A percentile compares a stretch with the other conserved stretches of the same genome.
These are phyloP conservation scores for Zelostemma sp. DNA, from an alignment of 1,140 invertebrate genomes.

Conservation along the genomic window DNA sequence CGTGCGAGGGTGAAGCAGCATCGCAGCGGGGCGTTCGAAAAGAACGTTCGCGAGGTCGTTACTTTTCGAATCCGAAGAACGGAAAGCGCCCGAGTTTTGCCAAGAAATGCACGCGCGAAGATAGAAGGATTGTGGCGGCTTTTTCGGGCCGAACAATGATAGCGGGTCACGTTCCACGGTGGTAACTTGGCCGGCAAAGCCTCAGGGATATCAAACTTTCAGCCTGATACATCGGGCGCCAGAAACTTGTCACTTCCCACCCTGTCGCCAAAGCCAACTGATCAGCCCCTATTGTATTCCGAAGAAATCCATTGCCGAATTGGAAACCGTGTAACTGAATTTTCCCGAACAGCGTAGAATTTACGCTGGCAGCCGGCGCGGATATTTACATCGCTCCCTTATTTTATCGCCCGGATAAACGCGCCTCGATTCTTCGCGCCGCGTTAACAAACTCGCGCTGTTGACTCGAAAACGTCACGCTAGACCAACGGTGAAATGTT, in stretches of 20 bases:
- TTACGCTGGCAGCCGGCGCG: too few relatives aligned
- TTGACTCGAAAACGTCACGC: too few relatives aligned
- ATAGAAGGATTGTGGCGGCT: constrained; percentile 16
- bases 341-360: constrained; percentile 6
- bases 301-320: constrained; percentile 41
- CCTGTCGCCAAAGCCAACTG: constrained; percentile 47
- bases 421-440: too few relatives aligned
- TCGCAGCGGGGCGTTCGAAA: constrained; percentile 25
- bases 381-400: too few relatives aligned
- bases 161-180: constrained; percentile 44
- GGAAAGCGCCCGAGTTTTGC: constrained; percentile 13
- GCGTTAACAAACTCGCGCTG: too few relatives aligned
- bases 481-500: too few relatives aligned
- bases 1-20: too few relatives aligned
- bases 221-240: constrained; percentile 49
- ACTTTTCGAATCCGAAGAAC: neutral
- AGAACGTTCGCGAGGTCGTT: constrained; percentile 23
- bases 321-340: constrained; percentile 47
- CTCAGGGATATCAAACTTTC: constrained; percentile 57
- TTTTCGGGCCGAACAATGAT: constrained; percentile 44
- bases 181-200: constrained; percentile 46
- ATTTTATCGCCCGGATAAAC: too few relatives aligned
- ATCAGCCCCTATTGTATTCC: constrained; percentile 57
- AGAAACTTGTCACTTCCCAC: constrained; percentile 46
- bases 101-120: constrained; percentile 31